Base-by-base conservation (phyloP, 2,113 vertebrate species). In the Hemiprocne comata region DNA sequence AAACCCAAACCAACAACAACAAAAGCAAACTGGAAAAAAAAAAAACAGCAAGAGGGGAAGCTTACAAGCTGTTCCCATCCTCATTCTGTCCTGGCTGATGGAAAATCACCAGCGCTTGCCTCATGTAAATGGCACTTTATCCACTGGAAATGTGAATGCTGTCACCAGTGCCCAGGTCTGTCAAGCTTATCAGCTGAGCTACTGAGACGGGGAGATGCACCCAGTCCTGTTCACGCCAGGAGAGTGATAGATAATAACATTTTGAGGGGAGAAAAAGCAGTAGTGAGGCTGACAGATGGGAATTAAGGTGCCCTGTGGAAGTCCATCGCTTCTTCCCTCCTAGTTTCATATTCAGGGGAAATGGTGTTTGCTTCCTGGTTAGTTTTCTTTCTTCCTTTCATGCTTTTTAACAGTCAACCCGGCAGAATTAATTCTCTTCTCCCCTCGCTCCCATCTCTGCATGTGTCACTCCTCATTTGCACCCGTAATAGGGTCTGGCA, bases 171-270 rank as follows among this genome's bases (percentile, higher is more conserved):
- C 92, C 94, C 87, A 80, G 90, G 80, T 97, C 94, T 97, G 95
- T 97, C 95, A 96, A 40, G 87, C 96, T 97, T 97, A 97, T 98
- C 97, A 95, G 89, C 82, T 87, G 90, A 83, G 90, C 74, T 77
- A 80, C 92, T 24, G 87, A 96, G 94, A 95, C 82, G 3, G 62
- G 74, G 96, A 93, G 94, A 96, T 97, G 95, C 90, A 83, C 93
- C 90, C 81, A 17, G 93, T 55, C 86, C 86, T 89, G 89, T 77
- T 97, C 92, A 88, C 81, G 92, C 93, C 90, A 62, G 73, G 54
- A 92, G 92, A 95, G 83, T 94, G 97, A 97, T 95, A 95, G 98
- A 97, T 97, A 96, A 96, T 97, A 96, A 95, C 93, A 85, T 97
- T 91, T 89, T 20, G 57, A 89, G 87, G 91, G 94, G 89, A 92